Evolutionary conservation across 2,113 vertebrate genomes (phyloP).

Genomic region (Axis porcinus): DNA sequence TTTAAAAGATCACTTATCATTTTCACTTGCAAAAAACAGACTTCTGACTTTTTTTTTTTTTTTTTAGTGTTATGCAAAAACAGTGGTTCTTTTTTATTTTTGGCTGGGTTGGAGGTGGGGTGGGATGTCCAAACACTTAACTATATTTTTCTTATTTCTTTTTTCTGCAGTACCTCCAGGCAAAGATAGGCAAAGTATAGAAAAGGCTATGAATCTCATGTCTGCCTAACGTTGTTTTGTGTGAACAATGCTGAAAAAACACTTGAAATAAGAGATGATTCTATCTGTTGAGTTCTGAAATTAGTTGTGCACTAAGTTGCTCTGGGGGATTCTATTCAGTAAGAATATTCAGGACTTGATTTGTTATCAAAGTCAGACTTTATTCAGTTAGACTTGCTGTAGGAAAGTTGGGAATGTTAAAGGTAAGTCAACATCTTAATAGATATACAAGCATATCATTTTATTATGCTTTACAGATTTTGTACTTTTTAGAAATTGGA

Average conservation of each 20-base stretch:
- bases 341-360: background rate
- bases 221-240: background rate
- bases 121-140: background rate
- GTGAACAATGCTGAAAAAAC: background rate
- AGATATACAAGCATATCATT: background rate
- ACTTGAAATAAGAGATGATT: background rate
- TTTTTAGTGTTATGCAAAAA: background rate
- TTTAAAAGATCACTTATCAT: background rate
- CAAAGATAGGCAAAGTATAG: background rate
- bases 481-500: background rate
- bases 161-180: background rate
- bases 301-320: background rate
- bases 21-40: background rate
- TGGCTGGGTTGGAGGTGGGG: background rate
- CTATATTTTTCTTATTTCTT: background rate
- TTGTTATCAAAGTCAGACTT: background rate
- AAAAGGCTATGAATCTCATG: background rate
- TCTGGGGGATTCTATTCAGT: background rate
- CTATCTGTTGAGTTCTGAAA: background rate
- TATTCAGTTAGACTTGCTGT: background rate
- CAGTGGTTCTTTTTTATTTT: background rate
- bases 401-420: slow-evolving; percentile 1
- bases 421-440: background rate
- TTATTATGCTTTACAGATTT: background rate
- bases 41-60: background rate